A percentile compares a stretch with the other conserved stretches of the same genome.
Conservation (phyloP, 2,888 invertebrate genomes). For the Aleiodes testaceus region DNA sequence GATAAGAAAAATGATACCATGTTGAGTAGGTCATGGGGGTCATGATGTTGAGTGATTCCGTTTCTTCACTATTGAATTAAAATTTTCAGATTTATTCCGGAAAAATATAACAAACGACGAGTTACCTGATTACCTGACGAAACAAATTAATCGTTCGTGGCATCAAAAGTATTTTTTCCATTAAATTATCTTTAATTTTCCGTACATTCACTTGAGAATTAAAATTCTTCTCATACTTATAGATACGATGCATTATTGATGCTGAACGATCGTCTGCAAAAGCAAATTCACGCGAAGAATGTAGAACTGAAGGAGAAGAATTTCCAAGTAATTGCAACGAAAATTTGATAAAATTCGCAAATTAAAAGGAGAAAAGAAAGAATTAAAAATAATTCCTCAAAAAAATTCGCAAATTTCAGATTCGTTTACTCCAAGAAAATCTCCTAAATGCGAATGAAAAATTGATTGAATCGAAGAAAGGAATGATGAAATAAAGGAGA, state of each 20-base stretch:
- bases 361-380: too few species aligned
- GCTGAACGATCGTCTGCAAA: constrained; percentile 55
- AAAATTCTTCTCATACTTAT: constrained; percentile 5
- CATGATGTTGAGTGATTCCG: too few species aligned
- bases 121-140: constrained; percentile 56
- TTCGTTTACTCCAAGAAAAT: constrained; percentile 54
- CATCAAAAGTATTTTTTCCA: constrained; percentile 57
- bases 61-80: too few species aligned
- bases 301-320: constrained; percentile 51
- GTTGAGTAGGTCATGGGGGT: constrained; percentile 64
- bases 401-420: constrained; percentile 47
- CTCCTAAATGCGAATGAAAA: constrained; percentile 55
- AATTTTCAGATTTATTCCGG: constrained; percentile 60
- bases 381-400: not conserved
- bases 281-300: constrained; percentile 50
- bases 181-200: constrained; percentile 11
- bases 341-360: not conserved
- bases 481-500: not conserved
- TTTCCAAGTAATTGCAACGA: constrained; percentile 51
- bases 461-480: constrained; percentile 38
- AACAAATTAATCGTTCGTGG: constrained; percentile 60
- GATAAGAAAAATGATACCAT: constrained; percentile 61
- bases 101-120: constrained; percentile 57
- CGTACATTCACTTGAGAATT: not conserved
- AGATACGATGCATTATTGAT: constrained; percentile 61